These are phyloP conservation scores for Chascanopsetta lugubris DNA, from an alignment of 2,113 vertebrate genomes.

Conservation along the genomic window DNA sequence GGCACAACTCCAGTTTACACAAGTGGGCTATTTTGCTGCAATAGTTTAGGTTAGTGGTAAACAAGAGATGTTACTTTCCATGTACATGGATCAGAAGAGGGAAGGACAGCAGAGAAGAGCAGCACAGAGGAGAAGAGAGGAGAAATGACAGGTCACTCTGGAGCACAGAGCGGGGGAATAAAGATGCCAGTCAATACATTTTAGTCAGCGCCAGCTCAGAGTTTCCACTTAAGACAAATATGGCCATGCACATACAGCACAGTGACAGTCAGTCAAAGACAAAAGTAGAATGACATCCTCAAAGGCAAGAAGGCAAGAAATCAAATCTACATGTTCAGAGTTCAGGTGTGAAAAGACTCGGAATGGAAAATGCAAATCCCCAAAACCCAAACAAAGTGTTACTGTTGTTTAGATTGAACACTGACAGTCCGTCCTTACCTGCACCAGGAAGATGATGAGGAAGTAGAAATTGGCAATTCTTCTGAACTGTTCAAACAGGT, in stretches of 20 bases:
- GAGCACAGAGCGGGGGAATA: conserved; percentile 26
- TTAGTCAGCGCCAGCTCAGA: conserved; percentile 27
- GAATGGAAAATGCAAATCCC: not conserved
- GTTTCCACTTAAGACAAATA: conserved; percentile 15
- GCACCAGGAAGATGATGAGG: conserved; percentile 98
- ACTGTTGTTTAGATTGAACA: conserved; percentile 9
- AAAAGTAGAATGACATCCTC: not conserved
- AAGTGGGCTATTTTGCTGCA: conserved; percentile 34
- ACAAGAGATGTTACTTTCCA: conserved; percentile 41
- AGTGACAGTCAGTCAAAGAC: not conserved
- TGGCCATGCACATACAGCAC: not conserved
- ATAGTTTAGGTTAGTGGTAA: conserved; percentile 38
- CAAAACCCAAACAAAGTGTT: not conserved
- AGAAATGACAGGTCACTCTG: conserved; percentile 19
- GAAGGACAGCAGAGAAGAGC: too few species aligned
- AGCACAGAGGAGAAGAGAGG: rapidly evolving
- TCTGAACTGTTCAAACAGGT: conserved; percentile 98
- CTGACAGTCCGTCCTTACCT: conserved; percentile 83
- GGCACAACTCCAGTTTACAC: conserved; percentile 54
- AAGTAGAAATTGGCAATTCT: conserved; percentile 99
- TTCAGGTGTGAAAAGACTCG: not conserved
- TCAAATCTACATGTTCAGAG: not conserved
- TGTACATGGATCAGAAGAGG: conserved; percentile 11
- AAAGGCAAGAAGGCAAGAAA: not conserved
- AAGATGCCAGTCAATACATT: conserved; percentile 33